Evolutionary conservation across 2,888 invertebrate genomes (phyloP).

Genomic region (Pseudococcus jackbeardsleyi): DNA sequence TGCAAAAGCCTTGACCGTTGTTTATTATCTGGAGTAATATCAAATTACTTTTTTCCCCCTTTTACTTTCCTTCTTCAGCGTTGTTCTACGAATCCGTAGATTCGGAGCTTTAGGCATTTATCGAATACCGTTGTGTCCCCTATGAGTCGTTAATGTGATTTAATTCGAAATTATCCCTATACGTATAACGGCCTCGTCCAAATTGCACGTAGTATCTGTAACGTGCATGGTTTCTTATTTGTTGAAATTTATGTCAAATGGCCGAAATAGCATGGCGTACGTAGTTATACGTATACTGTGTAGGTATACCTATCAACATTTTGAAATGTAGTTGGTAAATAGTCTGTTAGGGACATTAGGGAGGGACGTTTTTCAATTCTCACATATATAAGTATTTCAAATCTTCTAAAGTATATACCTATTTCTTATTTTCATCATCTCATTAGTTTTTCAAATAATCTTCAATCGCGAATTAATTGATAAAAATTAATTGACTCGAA

Average conservation of each 20-base stretch:
- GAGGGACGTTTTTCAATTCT: too few species aligned
- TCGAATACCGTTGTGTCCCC: slow-evolving; percentile 15
- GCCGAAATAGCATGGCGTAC: background rate
- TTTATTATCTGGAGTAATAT: background rate
- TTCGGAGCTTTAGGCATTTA: background rate
- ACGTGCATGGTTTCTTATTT: background rate
- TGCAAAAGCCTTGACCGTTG: background rate
- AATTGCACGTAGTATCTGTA: background rate
- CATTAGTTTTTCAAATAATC: too few species aligned
- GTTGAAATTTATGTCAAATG: background rate
- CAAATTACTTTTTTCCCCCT: slow-evolving; percentile 31
- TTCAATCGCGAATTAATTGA: background rate
- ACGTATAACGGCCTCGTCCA: background rate
- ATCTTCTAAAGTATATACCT: too few species aligned
- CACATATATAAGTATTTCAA: too few species aligned
- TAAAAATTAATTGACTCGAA: background rate
- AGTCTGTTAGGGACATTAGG: too few species aligned
- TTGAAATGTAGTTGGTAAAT: too few species aligned
- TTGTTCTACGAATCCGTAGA: background rate
- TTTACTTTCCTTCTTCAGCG: background rate
- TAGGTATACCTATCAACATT: too few species aligned
- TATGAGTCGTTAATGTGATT: slow-evolving; percentile 23
- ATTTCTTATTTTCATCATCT: too few species aligned
- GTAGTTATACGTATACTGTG: too few species aligned
- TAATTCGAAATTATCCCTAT: background rate